Evolutionary conservation across 2,113 vertebrate genomes (phyloP), one percentile per base, ranked within the genome.

Genomic region (Gnathonemus echidnorhynchus): DNA sequence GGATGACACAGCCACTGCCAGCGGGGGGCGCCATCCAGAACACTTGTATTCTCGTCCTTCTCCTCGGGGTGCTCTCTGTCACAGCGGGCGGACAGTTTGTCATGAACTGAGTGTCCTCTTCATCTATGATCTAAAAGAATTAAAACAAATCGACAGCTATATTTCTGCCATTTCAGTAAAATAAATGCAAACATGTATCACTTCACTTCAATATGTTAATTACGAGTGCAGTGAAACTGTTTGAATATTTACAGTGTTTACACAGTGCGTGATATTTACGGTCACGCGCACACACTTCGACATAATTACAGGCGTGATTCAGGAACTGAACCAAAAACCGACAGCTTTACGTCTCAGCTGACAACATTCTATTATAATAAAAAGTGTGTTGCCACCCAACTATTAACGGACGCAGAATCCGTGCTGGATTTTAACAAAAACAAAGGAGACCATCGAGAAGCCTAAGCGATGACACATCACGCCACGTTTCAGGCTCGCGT

Each of bases 31-130:
- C 98, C 0, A 97, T 97, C 98, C 98, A 99, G 90, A 98, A 98
- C 89, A 99, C 97, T 88, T 99, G 98, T 94, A 99, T 98, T 45
- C 97, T 96, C 0, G 97, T 99, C 90, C 98, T 96, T 49, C 98
- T 96, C 0, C 98, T 96, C 0, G 98, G 98, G 0, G 98, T 99
- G 93, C 98, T 99, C 92, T 99, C 98, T 0, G 98, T 99, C 90
- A 99, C 97, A 1, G 98, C 98, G 17, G 98, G 97, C 0, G 97
- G 98, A 92, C 98, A 99, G 92, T 98, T 98, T 89, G 97, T 99
- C 98, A 99, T 99, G 92, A 97, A 99, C 93, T 99, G 98, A 1
- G 98, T 98, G 94, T 99, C 98, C 91, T 99, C 98, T 92, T 99
- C 98, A 92, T 99, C 98, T 93, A 98, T 99, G 92, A 99, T 98